Percentiles rank a stretch among this genome's conserved stretches.
These are phyloP conservation scores for Linepithema humile DNA, from an alignment of 1,140 invertebrate species.

Conservation along the genomic window DNA sequence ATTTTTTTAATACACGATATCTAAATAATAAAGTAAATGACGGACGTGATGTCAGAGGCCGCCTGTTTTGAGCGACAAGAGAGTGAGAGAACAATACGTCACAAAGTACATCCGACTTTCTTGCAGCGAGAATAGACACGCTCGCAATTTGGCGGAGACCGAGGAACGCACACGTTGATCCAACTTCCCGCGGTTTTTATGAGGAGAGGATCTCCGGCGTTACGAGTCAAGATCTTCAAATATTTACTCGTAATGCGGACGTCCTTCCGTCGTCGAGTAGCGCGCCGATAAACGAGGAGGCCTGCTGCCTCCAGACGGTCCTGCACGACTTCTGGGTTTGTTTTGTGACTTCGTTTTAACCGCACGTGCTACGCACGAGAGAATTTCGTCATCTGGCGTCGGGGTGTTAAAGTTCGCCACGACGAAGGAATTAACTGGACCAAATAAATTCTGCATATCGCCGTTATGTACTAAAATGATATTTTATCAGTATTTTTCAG, in stretches of 20 bases:
- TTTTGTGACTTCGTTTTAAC: conserved; percentile 72
- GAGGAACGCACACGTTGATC: conserved; percentile 70
- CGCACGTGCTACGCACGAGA: conserved; percentile 68
- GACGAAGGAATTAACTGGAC: conserved; percentile 27
- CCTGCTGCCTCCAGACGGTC: conserved; percentile 70
- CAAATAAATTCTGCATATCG: background rate
- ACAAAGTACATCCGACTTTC: conserved; percentile 12
- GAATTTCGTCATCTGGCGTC: conserved; percentile 80
- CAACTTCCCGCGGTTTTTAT: conserved; percentile 69
- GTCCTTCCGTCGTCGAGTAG: conserved; percentile 78
- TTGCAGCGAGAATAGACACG: conserved; percentile 47
- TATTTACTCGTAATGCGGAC: conserved; percentile 78
- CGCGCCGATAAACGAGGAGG: conserved; percentile 71
- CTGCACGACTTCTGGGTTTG: conserved; percentile 70
- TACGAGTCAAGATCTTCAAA: conserved; percentile 75
- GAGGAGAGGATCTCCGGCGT: conserved; percentile 72
- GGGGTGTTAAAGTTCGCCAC: conserved; percentile 70
- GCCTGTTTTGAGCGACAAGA: background rate
- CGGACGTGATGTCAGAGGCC: background rate
- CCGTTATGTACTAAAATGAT: too few relatives aligned
- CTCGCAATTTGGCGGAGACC: conserved; percentile 61
- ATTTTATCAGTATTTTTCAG: background rate
- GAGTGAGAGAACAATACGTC: conserved; percentile 43
- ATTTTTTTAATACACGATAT: background rate
- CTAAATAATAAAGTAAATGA: conserved; percentile 21